These are phyloP conservation scores for Xenopus borealis DNA, from an alignment of 2,113 vertebrate genomes.

Conservation along the genomic window DNA sequence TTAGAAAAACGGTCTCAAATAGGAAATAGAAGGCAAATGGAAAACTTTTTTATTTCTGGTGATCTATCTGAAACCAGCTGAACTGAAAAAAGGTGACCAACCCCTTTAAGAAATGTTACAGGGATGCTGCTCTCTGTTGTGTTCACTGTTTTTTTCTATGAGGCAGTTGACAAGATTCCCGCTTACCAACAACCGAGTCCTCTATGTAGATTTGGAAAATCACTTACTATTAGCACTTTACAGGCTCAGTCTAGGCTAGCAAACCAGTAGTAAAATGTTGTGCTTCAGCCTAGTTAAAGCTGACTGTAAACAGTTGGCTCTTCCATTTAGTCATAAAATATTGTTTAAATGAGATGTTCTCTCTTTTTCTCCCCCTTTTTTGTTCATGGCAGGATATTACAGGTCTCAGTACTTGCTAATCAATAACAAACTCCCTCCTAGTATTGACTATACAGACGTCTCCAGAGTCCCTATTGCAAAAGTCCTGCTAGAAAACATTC, in stretches of 20 bases:
- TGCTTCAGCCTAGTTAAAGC: not conserved
- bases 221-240: not conserved
- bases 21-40: too few relatives aligned
- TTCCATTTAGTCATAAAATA: not conserved
- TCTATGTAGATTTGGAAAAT: not conserved
- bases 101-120: too few relatives aligned
- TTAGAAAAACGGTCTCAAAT: too few relatives aligned
- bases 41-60: too few relatives aligned
- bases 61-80: too few relatives aligned
- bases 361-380: not conserved
- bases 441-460: slow-evolving; percentile 88
- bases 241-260: not conserved
- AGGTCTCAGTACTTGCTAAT: slow-evolving; percentile 88
- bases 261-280: not conserved
- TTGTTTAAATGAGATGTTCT: not conserved
- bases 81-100: too few relatives aligned
- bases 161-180: not conserved
- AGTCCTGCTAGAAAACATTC: slow-evolving; percentile 90
- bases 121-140: too few relatives aligned
- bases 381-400: slow-evolving; percentile 79
- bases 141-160: not conserved
- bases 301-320: not conserved
- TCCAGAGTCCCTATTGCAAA: slow-evolving; percentile 88
- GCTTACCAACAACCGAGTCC: not conserved
- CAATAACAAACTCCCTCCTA: slow-evolving; percentile 90